Percentiles rank a stretch among this genome's conserved stretches.
Evolutionary conservation across 64 coral and sea anemone genomes (phyloP).

Genomic region (Stichodactyla helianthus): DNA sequence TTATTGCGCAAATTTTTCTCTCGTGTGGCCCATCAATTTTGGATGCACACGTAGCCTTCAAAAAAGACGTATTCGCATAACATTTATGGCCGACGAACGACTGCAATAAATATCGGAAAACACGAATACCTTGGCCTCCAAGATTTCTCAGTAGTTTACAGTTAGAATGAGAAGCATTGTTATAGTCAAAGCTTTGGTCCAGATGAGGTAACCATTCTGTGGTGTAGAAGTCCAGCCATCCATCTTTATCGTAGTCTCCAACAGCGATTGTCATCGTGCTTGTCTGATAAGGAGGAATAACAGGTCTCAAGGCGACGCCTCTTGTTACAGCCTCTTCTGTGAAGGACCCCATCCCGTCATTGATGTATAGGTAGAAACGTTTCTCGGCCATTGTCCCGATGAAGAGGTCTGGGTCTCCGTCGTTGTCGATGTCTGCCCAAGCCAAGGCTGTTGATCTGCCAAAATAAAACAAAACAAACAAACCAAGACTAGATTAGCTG

Average conservation of each 20-base stretch:
- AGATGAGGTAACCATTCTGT: constrained; percentile 99
- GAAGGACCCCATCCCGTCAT: constrained; percentile 95
- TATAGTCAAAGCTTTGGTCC: constrained; percentile 89
- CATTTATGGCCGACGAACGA: no score
- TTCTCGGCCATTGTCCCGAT: constrained; percentile 89
- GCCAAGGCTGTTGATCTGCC: constrained; percentile 56
- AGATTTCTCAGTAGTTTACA: constrained; percentile 83
- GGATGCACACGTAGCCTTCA: no score
- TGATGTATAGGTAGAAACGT: constrained; percentile 84
- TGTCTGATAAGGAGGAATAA: constrained; percentile 86
- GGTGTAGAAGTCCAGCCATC: constrained; percentile 91
- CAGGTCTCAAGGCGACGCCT: constrained; percentile 61
- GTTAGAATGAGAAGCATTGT: constrained; percentile 74
- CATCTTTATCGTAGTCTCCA: constrained; percentile 91
- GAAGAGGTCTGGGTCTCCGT: constrained; percentile 84
- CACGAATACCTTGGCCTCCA: constrained; percentile 55
- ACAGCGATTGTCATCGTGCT: constrained; percentile 94
- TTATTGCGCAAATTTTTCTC: no score
- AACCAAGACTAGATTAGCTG: neutral
- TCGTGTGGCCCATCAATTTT: no score
- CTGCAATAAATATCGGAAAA: no score
- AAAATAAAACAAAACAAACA: neutral
- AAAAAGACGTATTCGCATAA: no score
- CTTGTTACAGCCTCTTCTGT: constrained; percentile 77
- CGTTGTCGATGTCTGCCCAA: constrained; percentile 92